Base-by-base conservation (phyloP, 2,113 vertebrate species). In the Ursus arctos region DNA sequence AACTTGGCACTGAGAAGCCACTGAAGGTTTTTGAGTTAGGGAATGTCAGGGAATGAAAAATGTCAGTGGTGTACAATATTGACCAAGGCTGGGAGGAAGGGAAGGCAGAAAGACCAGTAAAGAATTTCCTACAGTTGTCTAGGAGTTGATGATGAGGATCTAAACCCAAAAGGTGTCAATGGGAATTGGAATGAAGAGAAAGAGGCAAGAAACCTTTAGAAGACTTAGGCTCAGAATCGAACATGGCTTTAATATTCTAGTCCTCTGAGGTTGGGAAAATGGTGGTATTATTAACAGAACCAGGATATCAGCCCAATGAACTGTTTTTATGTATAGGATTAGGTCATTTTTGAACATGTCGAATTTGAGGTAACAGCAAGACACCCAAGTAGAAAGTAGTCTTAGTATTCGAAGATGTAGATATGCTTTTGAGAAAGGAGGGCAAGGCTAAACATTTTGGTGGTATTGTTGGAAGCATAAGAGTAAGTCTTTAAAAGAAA, bases 1-100 rank as follows among this genome's bases (percentile, higher is more conserved):
- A 67, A 84, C 55, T 55, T 88, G 47, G 47, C 69, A 88, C 3
- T 57, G 53, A 79, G 43, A 84, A 94, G 22, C 36, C 55, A n/a
- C 53, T 74, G 76, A 65, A 74, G 36, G 84, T 76, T 90, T 95
- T 85, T 55, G 49, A 92, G 36, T 43, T 84, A 81, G 55, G 40
- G 28, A 91, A 82, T 43, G 43, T 43, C 43, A 43, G 43, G 43
- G 43, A 43, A 76, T 87, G 55, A 76, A 71, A 82, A 76, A 40
- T 33, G 13, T 47, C 53, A 43, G 22, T 26, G 13, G 2, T 55
- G 11, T 86, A 28, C 43, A 49, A 7, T 43, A 31, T 10, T 55
- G n/a, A 47, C 72, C 81, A n/a, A 77, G 61, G 31, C n/a, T 89
- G 36, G 19, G 59, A 85, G 36, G 59, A 28, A 63, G 82, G 72